Conservation (phyloP, 2,113 vertebrate species). For the Prolemur simus region DNA sequence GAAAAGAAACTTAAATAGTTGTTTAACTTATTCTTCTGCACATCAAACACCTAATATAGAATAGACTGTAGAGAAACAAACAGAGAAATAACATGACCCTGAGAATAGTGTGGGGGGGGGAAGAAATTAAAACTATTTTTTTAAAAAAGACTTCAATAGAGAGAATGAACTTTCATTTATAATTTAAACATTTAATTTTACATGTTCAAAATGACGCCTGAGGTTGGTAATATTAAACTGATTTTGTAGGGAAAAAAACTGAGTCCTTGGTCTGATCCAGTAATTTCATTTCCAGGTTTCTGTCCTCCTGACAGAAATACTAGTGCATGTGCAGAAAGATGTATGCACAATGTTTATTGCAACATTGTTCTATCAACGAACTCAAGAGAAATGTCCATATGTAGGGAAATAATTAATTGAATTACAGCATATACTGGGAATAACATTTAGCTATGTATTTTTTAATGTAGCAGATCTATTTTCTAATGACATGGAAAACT, state of each 20-base stretch:
- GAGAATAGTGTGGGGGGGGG: neutral
- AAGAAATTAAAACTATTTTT: neutral
- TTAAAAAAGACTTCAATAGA: neutral
- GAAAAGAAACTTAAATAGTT: neutral
- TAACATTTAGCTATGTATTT: neutral
- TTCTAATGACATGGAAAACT: neutral
- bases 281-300: neutral
- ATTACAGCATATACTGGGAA: neutral
- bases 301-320: neutral
- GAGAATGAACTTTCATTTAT: neutral
- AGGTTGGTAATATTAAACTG: neutral
- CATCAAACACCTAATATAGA: neutral
- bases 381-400: neutral
- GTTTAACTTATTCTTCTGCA: neutral
- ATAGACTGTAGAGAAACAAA: neutral
- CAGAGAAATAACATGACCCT: neutral
- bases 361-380: neutral
- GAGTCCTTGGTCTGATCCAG: neutral
- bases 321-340: neutral
- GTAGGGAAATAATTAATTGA: neutral
- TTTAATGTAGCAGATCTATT: neutral
- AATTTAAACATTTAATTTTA: conserved; percentile 22
- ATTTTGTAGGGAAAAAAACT: neutral
- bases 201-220: neutral
- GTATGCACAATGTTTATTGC: neutral